Evolutionary conservation across 2,113 vertebrate species (phyloP).

Genomic region (Lepisosteus osseus): DNA sequence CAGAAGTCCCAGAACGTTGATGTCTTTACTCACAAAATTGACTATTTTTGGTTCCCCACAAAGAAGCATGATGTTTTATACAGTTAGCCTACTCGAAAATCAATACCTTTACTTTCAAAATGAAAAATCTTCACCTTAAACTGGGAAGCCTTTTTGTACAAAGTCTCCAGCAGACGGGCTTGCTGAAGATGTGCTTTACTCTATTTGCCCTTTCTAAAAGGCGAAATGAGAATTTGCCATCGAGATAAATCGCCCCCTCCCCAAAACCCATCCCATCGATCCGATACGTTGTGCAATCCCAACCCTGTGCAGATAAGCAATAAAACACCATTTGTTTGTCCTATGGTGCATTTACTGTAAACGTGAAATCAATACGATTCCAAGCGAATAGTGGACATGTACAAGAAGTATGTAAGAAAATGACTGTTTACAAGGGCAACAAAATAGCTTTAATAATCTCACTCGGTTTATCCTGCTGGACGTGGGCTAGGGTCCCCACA

Average conservation of each 20-base stretch:
- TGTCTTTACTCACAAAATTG: neutral
- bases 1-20: constrained; percentile 4
- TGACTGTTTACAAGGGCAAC: neutral
- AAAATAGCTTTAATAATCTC: neutral
- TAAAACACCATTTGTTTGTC: neutral
- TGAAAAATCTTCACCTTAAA: constrained; percentile 9
- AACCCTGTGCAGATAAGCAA: too few relatives aligned
- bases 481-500: too few relatives aligned
- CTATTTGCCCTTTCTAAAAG: neutral
- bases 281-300: too few relatives aligned
- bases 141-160: neutral
- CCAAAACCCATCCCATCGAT: neutral
- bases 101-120: constrained; percentile 12
- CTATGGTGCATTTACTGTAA: neutral
- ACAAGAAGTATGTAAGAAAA: neutral
- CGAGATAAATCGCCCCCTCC: neutral
- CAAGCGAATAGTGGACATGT: neutral
- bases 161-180: neutral
- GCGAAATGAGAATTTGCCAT: too few relatives aligned
- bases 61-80: constrained; percentile 12
- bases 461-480: neutral
- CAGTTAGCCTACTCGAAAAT: constrained; percentile 3
- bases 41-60: neutral
- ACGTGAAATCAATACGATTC: neutral
- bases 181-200: neutral